Base-by-base conservation (phyloP, 64 coral and sea anemone genomes). In the Porites lutea region DNA sequence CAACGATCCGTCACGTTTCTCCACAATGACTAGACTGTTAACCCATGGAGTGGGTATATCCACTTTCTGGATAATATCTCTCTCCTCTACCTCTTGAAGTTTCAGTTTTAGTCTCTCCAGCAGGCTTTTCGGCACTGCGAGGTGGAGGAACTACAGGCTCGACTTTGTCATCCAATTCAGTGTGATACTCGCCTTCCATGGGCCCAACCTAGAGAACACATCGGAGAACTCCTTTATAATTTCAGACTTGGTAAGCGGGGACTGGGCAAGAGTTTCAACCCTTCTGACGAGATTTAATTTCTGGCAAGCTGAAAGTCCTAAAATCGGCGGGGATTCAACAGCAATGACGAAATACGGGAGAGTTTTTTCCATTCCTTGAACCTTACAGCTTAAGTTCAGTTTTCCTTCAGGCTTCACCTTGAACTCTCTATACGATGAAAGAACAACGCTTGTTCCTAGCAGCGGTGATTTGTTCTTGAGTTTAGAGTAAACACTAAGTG, bases 281-380 rank as follows among this genome's bases (percentile, higher is more conserved):
- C 73, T 86, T 63, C 66, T 87, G 3, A 93, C 51, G 2, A 78
- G 73, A 47, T 93, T 79, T 21, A 93, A 10, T 43, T 87, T 79
- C 45, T 71, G 57, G 70, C 91, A 93, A 19, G 72, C 83, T 59
- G 49, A 52, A 27, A 93, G 83, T 71, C 83, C 59, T 53, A 93
- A 79, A 78, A 88, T 77, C 18, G 64, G 82, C 21, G 91, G 69
- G 58, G 74, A 93, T 21, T 52, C 3, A 47, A 80, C 83, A 79
- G 73, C 62, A 53, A 75, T 59, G 65, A 79, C 82, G 63, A 63
- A 12, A 16, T 12, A 63, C 10, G 60, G 60, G 16, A 63, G 9
- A 9, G 60, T 12, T 12, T 63, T 9, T 12, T 63, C 16, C 10
- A 12, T 12, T 16, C 16, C 10, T 63, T 63, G 60, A 12, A 16